Conservation (phyloP, 2,888 invertebrate genomes). For the Prosopocoilus inquinatus region DNA sequence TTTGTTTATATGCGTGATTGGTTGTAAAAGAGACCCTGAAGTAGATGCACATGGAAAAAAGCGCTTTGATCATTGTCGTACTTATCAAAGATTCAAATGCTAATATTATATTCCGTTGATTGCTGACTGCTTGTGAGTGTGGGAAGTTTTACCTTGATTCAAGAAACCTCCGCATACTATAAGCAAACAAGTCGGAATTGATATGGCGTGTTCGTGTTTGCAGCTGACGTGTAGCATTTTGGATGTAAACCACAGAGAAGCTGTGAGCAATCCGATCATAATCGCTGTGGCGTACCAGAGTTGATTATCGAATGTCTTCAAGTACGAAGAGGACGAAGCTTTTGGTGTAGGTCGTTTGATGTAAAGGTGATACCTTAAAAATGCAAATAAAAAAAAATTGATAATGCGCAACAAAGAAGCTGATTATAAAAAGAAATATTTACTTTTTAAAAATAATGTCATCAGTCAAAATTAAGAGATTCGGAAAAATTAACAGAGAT, state of each 20-base stretch:
- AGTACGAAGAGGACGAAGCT: constrained; percentile 39
- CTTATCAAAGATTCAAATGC: too few species aligned
- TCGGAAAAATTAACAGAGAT: too few species aligned
- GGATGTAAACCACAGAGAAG: constrained; percentile 37
- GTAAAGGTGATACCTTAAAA: constrained; percentile 43
- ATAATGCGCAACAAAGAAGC: too few species aligned
- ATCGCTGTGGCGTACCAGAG: constrained; percentile 38
- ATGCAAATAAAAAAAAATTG: not conserved
- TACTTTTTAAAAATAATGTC: too few species aligned
- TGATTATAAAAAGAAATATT: too few species aligned
- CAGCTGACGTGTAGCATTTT: constrained; percentile 25
- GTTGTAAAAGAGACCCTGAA: too few species aligned
- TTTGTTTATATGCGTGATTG: too few species aligned
- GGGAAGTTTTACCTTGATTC: constrained; percentile 41
- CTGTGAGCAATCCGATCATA: constrained; percentile 34
- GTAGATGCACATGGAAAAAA: too few species aligned
- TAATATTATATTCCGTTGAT: too few species aligned
- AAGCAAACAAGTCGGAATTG: constrained; percentile 40
- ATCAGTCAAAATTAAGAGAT: too few species aligned
- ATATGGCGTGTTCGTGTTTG: constrained; percentile 29
- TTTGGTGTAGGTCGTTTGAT: constrained; percentile 37
- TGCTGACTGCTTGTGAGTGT: too few species aligned
- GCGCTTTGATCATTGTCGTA: too few species aligned
- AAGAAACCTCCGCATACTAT: constrained; percentile 41
- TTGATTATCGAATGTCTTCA: constrained; percentile 36